Conservation (phyloP, 2,797 vertebrate species). For the Helarctos malayanus region DNA sequence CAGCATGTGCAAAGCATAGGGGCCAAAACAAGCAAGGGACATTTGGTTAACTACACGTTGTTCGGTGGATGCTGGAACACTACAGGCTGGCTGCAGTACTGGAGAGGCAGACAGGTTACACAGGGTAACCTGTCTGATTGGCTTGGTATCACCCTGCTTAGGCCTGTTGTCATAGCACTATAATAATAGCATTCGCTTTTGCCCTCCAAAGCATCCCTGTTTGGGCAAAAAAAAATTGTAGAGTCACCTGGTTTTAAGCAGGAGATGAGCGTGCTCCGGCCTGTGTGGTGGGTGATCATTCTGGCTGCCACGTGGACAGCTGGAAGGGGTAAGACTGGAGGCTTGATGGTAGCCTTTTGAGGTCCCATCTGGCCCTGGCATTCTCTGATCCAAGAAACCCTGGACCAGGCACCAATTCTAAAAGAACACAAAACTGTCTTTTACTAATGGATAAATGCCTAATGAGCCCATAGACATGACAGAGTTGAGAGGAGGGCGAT, state of each 20-base stretch:
- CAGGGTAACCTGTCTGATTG: not conserved
- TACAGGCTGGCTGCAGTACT: not conserved
- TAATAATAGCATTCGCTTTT: not conserved
- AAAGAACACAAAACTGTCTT: not conserved
- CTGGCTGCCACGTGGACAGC: not conserved
- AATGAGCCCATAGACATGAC: not conserved
- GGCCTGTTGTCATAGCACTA: not conserved
- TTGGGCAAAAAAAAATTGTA: not conserved
- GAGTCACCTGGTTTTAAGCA: not conserved
- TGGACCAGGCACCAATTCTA: not conserved
- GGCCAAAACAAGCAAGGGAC: not conserved
- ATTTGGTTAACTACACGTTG: not conserved
- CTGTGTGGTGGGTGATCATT: not conserved
- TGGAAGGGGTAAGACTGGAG: not conserved
- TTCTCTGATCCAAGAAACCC: not conserved
- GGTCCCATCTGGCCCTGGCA: not conserved
- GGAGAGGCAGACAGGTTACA: not conserved
- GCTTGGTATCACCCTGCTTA: not conserved
- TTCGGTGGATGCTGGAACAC: not conserved
- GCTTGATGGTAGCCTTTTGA: not conserved
- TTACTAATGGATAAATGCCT: not conserved
- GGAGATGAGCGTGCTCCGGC: no score
- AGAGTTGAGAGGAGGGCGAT: not conserved
- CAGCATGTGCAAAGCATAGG: not conserved
- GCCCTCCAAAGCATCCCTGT: not conserved